phyloP scores from a whole-genome alignment of 2,113 vertebrate genomes.

The Eidolon helvum region DNA sequence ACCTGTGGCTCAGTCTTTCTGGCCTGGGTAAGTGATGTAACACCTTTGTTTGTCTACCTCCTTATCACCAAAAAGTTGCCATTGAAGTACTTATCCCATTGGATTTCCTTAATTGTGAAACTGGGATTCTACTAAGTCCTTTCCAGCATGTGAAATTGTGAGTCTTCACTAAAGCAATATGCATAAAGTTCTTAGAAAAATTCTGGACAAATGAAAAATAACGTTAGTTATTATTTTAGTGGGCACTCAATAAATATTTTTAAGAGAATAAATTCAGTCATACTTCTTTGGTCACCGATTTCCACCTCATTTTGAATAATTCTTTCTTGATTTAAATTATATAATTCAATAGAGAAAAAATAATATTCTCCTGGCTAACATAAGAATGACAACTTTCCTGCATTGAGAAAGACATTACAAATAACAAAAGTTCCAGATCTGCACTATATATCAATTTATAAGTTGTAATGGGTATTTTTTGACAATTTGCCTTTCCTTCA shows the following conservation, averaged over 20 bases:
- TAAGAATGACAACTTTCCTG: neutral
- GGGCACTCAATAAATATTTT: neutral
- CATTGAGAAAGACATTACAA: neutral
- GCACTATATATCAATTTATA: too few species aligned
- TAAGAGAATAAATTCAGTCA: neutral
- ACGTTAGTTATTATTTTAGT: neutral
- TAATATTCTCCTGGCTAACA: neutral
- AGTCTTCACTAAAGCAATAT: neutral
- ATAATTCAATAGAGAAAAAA: neutral
- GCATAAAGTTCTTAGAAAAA: neutral
- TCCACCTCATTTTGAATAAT: neutral
- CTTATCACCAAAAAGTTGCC: neutral
- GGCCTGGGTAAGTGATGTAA: neutral
- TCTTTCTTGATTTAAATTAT: neutral
- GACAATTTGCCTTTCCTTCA: neutral
- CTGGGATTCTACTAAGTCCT: neutral
- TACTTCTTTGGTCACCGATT: neutral
- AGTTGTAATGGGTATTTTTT: neutral
- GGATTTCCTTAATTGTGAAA: neutral
- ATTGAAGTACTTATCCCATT: fast-evolving
- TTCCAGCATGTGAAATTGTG: neutral
- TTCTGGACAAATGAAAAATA: neutral
- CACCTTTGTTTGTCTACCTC: neutral
- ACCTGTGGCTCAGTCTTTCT: neutral
- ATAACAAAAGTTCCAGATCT: neutral